phyloP scores from a whole-genome alignment of 2,797 vertebrate genomes.

The Spinus pinus region DNA sequence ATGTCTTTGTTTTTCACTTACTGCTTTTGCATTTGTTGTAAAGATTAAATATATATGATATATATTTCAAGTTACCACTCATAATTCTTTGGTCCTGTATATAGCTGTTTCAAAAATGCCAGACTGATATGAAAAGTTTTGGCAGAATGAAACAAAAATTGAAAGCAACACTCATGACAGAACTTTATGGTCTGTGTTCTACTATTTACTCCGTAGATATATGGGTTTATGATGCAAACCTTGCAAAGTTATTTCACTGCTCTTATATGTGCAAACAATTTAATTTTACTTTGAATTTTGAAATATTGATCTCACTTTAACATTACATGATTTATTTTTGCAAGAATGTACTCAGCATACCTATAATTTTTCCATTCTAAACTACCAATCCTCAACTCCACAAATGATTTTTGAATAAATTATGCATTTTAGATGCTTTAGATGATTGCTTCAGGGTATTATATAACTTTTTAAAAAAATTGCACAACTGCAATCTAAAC shows the following conservation, averaged over 20 bases:
- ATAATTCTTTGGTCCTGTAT: neutral
- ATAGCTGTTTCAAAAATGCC: neutral
- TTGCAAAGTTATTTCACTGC: constrained; percentile 8
- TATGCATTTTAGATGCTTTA: neutral
- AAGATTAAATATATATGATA: constrained; percentile 27
- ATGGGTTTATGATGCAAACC: neutral
- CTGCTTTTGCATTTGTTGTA: constrained; percentile 16
- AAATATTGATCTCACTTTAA: neutral
- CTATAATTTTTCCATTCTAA: constrained; percentile 30
- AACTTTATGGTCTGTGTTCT: neutral
- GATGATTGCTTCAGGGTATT: constrained; percentile 35
- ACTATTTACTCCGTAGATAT: neutral
- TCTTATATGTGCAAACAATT: neutral
- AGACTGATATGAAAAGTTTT: neutral
- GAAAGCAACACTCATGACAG: neutral
- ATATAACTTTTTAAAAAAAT: neutral
- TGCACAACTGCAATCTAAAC: constrained; percentile 7
- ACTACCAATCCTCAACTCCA: constrained; percentile 35
- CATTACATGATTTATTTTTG: constrained; percentile 19
- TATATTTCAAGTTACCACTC: neutral
- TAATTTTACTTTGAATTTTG: constrained; percentile 36
- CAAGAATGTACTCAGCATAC: neutral
- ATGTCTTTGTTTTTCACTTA: constrained; percentile 47
- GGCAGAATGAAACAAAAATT: neutral
- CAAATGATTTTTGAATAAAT: constrained; percentile 19